Base-by-base conservation (phyloP, 2,888 invertebrate genomes). In the Octodonta nipae region DNA sequence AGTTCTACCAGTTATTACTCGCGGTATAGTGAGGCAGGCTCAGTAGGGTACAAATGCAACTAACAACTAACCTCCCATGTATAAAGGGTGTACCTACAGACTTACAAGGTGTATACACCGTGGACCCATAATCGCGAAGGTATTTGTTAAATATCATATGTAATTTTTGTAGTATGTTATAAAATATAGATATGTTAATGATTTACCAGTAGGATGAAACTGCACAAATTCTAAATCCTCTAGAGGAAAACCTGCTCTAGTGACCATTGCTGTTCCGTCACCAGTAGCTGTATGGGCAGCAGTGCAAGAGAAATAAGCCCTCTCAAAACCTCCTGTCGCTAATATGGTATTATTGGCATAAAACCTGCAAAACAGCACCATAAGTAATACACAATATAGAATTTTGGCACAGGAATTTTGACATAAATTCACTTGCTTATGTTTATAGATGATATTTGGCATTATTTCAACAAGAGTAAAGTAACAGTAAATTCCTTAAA, bases 221-320 rank as follows among this genome's bases (percentile, higher is more conserved):
- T 96, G 96, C 28, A 96, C 83, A 58, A 96, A 96, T 66, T 96
- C 96, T 71, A 95, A 75, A 65, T 96, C 96, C 60, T 93, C 81
- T 58, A 85, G 82, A 40, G 86, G 85, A 24, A 96, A 67, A 15
- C 88, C 87, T 35, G 93, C 93, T 42, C 96, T 74, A 8, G 87
- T 75, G 1, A 84, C 75, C 85, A 96, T 86, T 11, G 91, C 96
- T 2, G 81, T 87, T 30, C 95, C 95, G 61, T 95, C 93, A 30
- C 91, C 91, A 0, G 96, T 96, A 58, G 89, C 91, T 0, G 95
- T 93, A 66, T 95, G 93, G 8, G 95, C 96, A 0, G 92, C 88
- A 2, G 96, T 96, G 60, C 92, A 93, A 22, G 92, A 91, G 71
- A 95, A 95, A 66, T 84, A 98, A 2, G 88, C 76, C 33, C 95